Evolutionary conservation across 2,888 invertebrate species (phyloP).

Genomic region (Bruchidius siliquastri): DNA sequence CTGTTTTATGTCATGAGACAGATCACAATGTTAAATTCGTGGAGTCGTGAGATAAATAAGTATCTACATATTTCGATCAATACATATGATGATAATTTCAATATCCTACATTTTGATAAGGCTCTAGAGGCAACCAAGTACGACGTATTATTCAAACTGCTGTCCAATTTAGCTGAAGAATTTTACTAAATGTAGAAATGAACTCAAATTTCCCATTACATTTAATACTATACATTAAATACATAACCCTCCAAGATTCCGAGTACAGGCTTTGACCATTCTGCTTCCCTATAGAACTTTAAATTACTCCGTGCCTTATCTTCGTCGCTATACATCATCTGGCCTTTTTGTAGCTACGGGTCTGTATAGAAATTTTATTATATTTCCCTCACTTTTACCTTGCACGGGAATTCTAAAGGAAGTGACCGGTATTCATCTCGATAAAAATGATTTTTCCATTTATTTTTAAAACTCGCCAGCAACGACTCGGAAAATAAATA

Average conservation of each 20-base stretch:
- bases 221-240: no score
- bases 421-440: neutral
- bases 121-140: no score
- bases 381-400: neutral
- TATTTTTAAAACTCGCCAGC: neutral
- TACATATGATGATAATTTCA: no score
- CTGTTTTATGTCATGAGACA: no score
- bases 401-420: neutral
- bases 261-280: neutral
- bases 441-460: neutral
- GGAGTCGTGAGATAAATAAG: no score
- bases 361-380: neutral
- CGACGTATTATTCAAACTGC: no score
- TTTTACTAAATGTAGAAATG: no score
- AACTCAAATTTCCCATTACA: no score
- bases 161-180: no score
- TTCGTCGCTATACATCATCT: neutral
- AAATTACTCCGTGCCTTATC: neutral
- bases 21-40: no score
- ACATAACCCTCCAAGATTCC: neutral
- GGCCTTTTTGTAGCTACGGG: neutral
- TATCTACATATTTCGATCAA: no score
- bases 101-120: no score
- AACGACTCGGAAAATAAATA: neutral
- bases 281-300: neutral